A percentile compares a stretch with the other conserved stretches of the same genome.
These are phyloP conservation scores for Coluber constrictor DNA, from an alignment of 2,797 vertebrate species.

Conservation along the genomic window DNA sequence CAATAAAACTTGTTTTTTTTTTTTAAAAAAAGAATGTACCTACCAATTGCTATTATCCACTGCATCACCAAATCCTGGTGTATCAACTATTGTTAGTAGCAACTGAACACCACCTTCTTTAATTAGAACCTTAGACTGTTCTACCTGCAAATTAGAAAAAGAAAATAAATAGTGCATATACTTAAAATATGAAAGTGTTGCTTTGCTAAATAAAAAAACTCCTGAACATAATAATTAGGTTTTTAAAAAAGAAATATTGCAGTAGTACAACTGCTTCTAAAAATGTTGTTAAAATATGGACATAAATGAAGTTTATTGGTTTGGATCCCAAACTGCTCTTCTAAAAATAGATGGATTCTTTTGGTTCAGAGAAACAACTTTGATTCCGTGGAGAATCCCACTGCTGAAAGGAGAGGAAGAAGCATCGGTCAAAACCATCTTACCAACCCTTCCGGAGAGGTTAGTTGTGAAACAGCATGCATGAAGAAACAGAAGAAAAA, in stretches of 20 bases:
- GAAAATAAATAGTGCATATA: neutral
- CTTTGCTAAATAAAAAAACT: neutral
- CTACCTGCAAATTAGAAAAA: slow-evolving; percentile 78
- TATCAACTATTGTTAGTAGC: slow-evolving; percentile 96
- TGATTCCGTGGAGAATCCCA: neutral
- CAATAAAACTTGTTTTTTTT: no score
- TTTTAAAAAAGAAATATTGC: neutral
- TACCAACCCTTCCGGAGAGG: neutral
- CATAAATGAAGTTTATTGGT: neutral
- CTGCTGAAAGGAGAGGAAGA: neutral
- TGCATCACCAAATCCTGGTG: slow-evolving; percentile 95
- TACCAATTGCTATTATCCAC: slow-evolving; percentile 99
- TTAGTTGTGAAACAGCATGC: neutral
- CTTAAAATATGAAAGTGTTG: neutral
- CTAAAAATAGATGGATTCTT: neutral
- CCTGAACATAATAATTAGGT: neutral
- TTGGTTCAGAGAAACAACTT: neutral
- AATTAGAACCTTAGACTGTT: slow-evolving; percentile 96
- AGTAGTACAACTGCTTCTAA: neutral
- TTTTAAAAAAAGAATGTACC: slow-evolving; percentile 35
- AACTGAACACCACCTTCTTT: slow-evolving; percentile 97
- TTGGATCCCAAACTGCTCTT: neutral
- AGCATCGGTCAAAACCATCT: neutral
- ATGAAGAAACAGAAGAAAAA: neutral
- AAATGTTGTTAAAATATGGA: neutral